Conservation (phyloP, 2,888 invertebrate genomes). For the Anthophora plumipes region DNA sequence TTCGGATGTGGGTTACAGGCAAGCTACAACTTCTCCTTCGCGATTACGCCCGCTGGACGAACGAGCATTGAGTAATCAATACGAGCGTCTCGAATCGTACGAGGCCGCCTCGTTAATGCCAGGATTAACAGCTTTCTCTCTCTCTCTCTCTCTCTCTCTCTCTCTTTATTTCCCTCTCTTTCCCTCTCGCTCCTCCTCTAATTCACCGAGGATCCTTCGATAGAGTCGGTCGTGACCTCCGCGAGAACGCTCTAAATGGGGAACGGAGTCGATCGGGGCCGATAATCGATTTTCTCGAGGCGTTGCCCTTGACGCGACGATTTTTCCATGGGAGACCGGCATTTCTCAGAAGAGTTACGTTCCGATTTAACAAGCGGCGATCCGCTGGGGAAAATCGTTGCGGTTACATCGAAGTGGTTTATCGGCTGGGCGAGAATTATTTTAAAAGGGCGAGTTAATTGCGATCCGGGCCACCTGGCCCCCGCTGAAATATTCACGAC, state of each 20-base stretch:
- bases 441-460: neutral
- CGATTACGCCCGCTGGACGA: slow-evolving; percentile 44
- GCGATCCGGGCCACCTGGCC: neutral
- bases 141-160: slow-evolving; percentile 3
- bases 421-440: neutral
- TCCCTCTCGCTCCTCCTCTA: slow-evolving; percentile 2
- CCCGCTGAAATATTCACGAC: neutral
- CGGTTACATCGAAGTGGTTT: neutral
- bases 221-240: slow-evolving; percentile 23
- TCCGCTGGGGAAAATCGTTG: neutral
- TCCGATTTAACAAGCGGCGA: slow-evolving; percentile 3
- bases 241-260: slow-evolving; percentile 9
- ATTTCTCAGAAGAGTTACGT: neutral
- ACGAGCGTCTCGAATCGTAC: slow-evolving; percentile 44
- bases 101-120: slow-evolving; percentile 51
- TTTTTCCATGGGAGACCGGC: slow-evolving; percentile 20
- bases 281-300: slow-evolving; percentile 47
- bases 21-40: slow-evolving; percentile 49
- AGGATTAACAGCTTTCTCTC: slow-evolving; percentile 27
- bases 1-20: slow-evolving; percentile 68
- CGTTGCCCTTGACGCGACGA: slow-evolving; percentile 34
- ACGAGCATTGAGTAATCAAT: slow-evolving; percentile 60
- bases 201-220: slow-evolving; percentile 39
- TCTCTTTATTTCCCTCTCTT: too few species aligned
- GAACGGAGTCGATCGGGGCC: slow-evolving; percentile 10